These are phyloP conservation scores for cattle (Bos taurus) DNA, from an alignment of 2,113 vertebrate species.

Conservation along the genomic window DNA sequence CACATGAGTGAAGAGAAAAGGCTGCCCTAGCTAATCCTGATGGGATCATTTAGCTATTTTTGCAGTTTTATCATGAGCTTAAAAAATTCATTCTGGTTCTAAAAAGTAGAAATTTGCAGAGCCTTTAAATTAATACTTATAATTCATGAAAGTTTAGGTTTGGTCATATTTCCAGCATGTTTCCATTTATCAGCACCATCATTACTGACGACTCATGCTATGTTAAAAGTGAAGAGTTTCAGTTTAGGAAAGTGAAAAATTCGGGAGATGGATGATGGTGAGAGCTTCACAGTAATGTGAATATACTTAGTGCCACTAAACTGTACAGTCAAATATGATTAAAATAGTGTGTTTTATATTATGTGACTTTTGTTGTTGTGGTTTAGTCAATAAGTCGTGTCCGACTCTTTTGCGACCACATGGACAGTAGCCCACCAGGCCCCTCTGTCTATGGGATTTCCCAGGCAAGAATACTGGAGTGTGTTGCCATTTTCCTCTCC, in stretches of 20 bases:
- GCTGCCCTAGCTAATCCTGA: neutral
- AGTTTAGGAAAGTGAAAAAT: neutral
- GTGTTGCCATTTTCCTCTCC: neutral
- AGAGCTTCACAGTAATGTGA: neutral
- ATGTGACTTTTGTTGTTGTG: neutral
- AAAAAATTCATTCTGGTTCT: neutral
- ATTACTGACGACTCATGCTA: rapidly evolving
- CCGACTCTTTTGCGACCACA: rapidly evolving
- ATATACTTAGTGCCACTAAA: neutral
- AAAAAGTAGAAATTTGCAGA: neutral
- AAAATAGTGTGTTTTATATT: neutral
- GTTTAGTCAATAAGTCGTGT: neutral
- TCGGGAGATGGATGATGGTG: neutral
- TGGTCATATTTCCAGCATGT: neutral
- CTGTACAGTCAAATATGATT: neutral
- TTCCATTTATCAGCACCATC: neutral
- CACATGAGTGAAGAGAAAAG: neutral
- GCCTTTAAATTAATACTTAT: neutral
- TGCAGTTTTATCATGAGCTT: neutral
- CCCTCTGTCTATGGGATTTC: neutral
- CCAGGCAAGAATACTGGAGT: neutral
- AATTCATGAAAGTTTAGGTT: neutral
- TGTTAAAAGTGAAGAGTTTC: neutral
- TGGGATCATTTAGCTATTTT: neutral
- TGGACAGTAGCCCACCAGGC: neutral